Evolutionary conservation across 2,113 vertebrate species (phyloP).

Genomic region (Myiagra hebetior): DNA sequence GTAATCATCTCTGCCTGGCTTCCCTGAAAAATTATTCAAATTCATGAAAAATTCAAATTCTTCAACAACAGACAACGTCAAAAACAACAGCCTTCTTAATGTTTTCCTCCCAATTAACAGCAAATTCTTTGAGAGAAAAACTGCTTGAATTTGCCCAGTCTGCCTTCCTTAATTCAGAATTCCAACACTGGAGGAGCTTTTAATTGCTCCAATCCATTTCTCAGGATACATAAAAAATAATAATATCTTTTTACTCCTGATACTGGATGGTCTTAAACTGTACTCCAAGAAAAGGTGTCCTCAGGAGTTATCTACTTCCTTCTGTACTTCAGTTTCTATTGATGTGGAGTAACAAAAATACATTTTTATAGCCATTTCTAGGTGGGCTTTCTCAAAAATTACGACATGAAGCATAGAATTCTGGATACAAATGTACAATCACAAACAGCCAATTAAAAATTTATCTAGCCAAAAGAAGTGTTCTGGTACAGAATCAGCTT

Average conservation of each 20-base stretch:
- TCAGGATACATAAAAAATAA: neutral
- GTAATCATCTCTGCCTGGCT: neutral
- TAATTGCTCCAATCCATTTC: neutral
- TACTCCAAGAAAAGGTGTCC: neutral
- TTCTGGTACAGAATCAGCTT: neutral
- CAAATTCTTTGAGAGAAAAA: neutral
- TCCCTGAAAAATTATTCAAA: neutral
- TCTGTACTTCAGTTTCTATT: neutral
- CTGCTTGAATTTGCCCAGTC: neutral
- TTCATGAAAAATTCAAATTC: neutral
- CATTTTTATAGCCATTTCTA: neutral
- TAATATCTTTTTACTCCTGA: neutral
- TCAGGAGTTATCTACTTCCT: neutral
- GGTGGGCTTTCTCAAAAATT: neutral
- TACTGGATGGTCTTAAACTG: neutral
- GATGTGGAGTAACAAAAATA: neutral
- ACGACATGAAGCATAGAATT: neutral
- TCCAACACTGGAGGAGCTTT: neutral
- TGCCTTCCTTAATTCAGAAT: neutral
- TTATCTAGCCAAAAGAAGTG: neutral
- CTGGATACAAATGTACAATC: too few species aligned
- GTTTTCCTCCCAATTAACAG: neutral
- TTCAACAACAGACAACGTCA: neutral
- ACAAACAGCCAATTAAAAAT: neutral
- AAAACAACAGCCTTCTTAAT: neutral